Evolutionary conservation across 2,888 invertebrate genomes (phyloP).

Genomic region (Nymphalis urticae): DNA sequence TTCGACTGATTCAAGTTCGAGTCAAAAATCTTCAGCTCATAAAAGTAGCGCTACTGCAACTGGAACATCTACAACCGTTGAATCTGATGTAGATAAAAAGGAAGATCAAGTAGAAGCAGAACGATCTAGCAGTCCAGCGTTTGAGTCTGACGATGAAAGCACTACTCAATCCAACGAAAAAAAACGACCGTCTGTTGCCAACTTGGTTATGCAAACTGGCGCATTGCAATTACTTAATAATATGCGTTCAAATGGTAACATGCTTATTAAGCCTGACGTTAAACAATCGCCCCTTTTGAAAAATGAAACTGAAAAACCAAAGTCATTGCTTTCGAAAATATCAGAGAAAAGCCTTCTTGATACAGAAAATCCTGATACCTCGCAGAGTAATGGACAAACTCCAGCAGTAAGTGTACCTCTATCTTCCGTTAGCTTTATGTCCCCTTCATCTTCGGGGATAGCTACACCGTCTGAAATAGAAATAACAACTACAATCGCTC

Average conservation of each 20-base stretch:
- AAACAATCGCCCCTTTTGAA: constrained; percentile 65
- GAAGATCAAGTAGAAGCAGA: constrained; percentile 83
- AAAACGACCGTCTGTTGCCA: constrained; percentile 85
- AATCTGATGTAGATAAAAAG: constrained; percentile 74
- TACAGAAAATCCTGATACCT: constrained; percentile 77
- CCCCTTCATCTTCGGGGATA: constrained; percentile 69
- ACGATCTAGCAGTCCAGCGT: constrained; percentile 95
- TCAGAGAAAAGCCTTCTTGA: constrained; percentile 84
- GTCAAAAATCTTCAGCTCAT: constrained; percentile 82
- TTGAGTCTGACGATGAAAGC: constrained; percentile 97
- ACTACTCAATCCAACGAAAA: constrained; percentile 82
- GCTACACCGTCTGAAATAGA: constrained; percentile 73
- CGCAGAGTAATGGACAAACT: constrained; percentile 57
- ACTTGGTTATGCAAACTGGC: constrained; percentile 86
- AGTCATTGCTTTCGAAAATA: constrained; percentile 82
- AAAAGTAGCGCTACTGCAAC: constrained; percentile 81
- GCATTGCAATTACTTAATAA: constrained; percentile 77
- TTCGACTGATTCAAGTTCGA: constrained; percentile 83
- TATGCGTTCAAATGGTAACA: constrained; percentile 80
- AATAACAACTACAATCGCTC: constrained; percentile 79
- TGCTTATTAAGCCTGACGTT: constrained; percentile 69
- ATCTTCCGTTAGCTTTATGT: constrained; percentile 62
- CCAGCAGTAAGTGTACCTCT: constrained; percentile 60
- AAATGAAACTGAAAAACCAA: constrained; percentile 65
- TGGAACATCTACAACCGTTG: constrained; percentile 81